Conservation (phyloP, 2,888 invertebrate species). For the Nemapogon koenigi region DNA sequence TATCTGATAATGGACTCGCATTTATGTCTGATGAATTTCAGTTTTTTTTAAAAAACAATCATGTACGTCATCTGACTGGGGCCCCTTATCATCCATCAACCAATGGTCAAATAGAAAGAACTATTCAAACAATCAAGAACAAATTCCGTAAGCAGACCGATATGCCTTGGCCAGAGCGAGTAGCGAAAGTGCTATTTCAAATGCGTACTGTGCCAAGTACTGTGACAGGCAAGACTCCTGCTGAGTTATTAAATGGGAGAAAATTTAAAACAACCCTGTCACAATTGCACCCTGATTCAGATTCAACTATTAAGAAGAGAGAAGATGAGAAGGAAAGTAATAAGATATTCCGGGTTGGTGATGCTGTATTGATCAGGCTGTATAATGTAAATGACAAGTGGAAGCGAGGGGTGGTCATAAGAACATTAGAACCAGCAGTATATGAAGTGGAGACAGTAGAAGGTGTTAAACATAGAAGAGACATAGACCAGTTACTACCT, state of each 20-base stretch:
- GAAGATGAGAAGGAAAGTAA: too few species aligned
- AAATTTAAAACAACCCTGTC: slow-evolving; percentile 10
- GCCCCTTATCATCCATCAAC: slow-evolving; percentile 14
- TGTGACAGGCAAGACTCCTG: slow-evolving; percentile 12
- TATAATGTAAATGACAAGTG: slow-evolving; percentile 6
- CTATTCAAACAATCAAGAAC: slow-evolving; percentile 11
- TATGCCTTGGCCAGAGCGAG: slow-evolving; percentile 11
- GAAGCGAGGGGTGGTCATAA: not conserved
- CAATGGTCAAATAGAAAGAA: slow-evolving; percentile 13
- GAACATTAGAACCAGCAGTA: not conserved
- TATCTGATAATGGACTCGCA: slow-evolving; percentile 14
- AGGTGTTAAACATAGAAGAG: slow-evolving; percentile 1
- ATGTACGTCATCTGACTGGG: slow-evolving; percentile 9
- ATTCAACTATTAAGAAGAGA: too few species aligned
- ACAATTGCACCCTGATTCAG: slow-evolving; percentile 9
- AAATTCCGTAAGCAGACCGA: slow-evolving; percentile 6
- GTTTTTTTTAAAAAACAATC: slow-evolving; percentile 10
- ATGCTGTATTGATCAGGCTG: slow-evolving; percentile 1
- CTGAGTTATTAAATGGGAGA: slow-evolving; percentile 10
- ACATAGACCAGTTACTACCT: slow-evolving; percentile 4
- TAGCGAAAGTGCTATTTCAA: slow-evolving; percentile 12
- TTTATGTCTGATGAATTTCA: slow-evolving; percentile 13
- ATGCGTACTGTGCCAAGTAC: slow-evolving; percentile 12
- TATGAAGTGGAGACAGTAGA: slow-evolving; percentile 1
- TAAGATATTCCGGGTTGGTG: slow-evolving; percentile 1